Evolutionary conservation across 2,888 invertebrate genomes (phyloP).

Genomic region (Punctoribates punctum): DNA sequence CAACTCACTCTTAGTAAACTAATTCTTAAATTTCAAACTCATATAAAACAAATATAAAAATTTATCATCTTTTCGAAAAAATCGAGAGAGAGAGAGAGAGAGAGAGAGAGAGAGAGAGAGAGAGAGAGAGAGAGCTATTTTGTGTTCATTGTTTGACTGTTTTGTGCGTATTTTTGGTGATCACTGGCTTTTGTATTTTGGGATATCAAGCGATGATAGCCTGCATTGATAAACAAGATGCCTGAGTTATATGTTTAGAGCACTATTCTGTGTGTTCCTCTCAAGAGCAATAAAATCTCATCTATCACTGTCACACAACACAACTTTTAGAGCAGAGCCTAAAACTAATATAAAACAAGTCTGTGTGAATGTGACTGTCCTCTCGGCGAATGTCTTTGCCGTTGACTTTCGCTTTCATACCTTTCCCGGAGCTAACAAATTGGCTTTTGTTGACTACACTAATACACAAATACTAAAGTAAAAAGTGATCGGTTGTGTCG

Average conservation of each 20-base stretch:
- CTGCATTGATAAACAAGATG: conserved; percentile 31
- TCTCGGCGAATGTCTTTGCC: background rate
- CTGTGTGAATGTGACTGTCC: background rate
- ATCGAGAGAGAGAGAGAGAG: background rate
- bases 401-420: background rate
- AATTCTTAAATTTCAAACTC: background rate
- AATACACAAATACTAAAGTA: conserved; percentile 26
- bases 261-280: conserved; percentile 2
- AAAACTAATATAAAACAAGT: conserved; percentile 31
- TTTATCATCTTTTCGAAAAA: background rate
- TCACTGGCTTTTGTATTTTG: conserved; percentile 26
- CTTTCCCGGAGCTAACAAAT: conserved; percentile 29
- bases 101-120: conserved; percentile 8
- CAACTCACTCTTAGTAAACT: background rate
- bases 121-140: conserved; percentile 1
- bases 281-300: conserved; percentile 38
- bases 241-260: background rate
- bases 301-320: conserved; percentile 29
- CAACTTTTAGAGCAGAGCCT: conserved; percentile 27
- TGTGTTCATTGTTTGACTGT: conserved; percentile 2
- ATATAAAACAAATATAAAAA: background rate
- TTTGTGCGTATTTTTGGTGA: background rate
- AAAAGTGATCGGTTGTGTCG: conserved; percentile 9
- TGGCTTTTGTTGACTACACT: conserved; percentile 32
- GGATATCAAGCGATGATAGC: conserved; percentile 30